Conservation (phyloP, 2,888 invertebrate species). For the Drosophila seclusa region DNA sequence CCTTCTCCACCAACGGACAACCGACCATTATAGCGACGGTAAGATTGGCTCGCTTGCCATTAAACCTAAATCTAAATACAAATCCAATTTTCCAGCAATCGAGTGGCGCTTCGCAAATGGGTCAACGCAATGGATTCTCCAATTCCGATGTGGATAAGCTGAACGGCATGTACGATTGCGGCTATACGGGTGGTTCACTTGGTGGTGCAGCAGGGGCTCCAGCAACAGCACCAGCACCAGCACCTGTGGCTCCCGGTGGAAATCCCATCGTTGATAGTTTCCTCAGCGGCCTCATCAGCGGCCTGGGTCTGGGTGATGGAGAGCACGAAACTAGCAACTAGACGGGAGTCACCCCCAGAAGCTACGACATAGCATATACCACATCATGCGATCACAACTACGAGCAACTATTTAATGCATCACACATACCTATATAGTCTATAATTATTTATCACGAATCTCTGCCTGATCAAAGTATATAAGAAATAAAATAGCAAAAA, state of each 20-base stretch:
- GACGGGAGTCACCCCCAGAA: constrained; percentile 11
- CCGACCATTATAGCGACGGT: constrained; percentile 91
- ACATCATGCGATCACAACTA: constrained; percentile 43
- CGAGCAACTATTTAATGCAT: constrained; percentile 70
- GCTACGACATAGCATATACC: constrained; percentile 7
- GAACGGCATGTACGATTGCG: constrained; percentile 91
- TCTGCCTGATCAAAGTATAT: constrained; percentile 46
- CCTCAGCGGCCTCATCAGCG: constrained; percentile 80
- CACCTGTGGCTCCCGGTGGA: constrained; percentile 43
- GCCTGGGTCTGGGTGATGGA: constrained; percentile 77
- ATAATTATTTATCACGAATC: constrained; percentile 39
- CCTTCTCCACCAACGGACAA: constrained; percentile 90
- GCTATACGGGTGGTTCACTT: constrained; percentile 29
- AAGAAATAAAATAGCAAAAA: constrained; percentile 45
- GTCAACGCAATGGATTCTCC: constrained; percentile 91
- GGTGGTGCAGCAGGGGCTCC: constrained; percentile 22
- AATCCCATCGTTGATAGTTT: constrained; percentile 80
- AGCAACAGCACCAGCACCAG: constrained; percentile 32
- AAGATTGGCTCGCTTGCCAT: neutral
- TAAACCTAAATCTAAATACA: neutral
- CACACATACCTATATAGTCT: constrained; percentile 22
- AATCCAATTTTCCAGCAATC: constrained; percentile 52
- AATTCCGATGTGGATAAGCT: constrained; percentile 90
- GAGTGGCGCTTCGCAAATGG: constrained; percentile 86
- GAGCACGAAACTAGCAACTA: constrained; percentile 26